Conservation (phyloP, 2,888 invertebrate species). For the Rhamnusium bicolor region DNA sequence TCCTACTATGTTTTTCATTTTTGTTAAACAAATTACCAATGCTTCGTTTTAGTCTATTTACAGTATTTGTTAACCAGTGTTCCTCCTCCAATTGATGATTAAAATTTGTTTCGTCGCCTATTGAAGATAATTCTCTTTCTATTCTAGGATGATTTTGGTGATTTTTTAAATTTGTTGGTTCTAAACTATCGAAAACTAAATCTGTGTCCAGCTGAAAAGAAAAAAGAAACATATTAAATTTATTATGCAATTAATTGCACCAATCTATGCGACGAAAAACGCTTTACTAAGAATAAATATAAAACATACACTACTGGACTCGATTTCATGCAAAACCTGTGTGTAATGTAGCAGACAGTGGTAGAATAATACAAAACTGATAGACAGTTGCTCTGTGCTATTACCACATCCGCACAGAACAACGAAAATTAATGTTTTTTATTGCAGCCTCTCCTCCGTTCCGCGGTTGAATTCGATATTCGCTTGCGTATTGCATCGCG, state of each 20-base stretch:
- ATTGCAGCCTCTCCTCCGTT: too few relatives aligned
- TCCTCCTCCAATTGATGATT: constrained; percentile 62
- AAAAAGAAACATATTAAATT: constrained; percentile 15
- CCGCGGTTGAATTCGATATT: too few relatives aligned
- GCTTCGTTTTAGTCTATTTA: constrained; percentile 70
- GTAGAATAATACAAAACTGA: too few relatives aligned
- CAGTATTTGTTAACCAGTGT: constrained; percentile 65
- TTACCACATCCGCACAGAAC: too few relatives aligned
- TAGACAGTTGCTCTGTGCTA: too few relatives aligned
- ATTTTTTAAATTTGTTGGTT: constrained; percentile 60
- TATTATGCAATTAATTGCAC: too few relatives aligned
- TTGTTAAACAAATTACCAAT: constrained; percentile 58
- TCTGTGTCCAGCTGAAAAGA: constrained; percentile 68
- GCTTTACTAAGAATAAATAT: not conserved
- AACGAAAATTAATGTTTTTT: too few relatives aligned
- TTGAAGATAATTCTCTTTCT: constrained; percentile 51
- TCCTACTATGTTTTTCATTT: constrained; percentile 39
- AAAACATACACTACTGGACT: too few relatives aligned
- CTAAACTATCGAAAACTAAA: constrained; percentile 68
- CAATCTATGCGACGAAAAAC: too few relatives aligned
- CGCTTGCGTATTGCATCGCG: too few relatives aligned
- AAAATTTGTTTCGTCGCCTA: constrained; percentile 56
- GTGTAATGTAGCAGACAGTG: too few relatives aligned
- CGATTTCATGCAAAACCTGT: too few relatives aligned
- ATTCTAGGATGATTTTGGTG: constrained; percentile 59